These are phyloP conservation scores for Globodera rostochiensis DNA, from an alignment of 1,140 invertebrate species.

Conservation along the genomic window DNA sequence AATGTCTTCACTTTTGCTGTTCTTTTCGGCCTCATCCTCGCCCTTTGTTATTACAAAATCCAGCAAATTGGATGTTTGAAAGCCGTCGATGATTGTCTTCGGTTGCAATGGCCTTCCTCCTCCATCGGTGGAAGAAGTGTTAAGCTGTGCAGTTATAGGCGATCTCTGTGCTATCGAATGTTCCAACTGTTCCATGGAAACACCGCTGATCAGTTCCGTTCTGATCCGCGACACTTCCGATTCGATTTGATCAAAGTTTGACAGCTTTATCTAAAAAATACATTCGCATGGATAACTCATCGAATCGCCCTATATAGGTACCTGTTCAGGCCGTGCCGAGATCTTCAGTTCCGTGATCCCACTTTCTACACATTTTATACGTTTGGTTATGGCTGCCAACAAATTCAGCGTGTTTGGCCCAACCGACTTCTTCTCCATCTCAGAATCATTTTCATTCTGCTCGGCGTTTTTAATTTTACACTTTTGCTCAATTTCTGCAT, in stretches of 20 bases:
- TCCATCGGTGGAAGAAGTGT: neutral
- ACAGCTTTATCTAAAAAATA: neutral
- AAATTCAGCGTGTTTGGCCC: neutral
- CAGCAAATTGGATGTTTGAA: neutral
- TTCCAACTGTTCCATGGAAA: neutral
- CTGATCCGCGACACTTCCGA: neutral
- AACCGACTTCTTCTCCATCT: neutral
- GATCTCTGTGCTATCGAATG: neutral
- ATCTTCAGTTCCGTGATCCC: neutral
- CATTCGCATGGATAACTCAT: neutral
- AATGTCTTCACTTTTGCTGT: neutral
- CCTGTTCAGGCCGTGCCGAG: neutral
- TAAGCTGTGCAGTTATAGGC: neutral
- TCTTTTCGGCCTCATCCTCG: neutral
- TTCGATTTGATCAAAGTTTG: neutral
- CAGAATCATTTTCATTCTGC: neutral
- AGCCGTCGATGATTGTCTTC: neutral
- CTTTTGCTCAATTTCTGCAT: neutral
- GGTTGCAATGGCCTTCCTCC: neutral
- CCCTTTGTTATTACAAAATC: too few relatives aligned
- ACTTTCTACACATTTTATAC: neutral
- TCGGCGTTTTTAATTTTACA: neutral
- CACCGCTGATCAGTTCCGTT: neutral
- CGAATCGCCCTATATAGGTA: neutral
- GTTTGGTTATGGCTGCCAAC: neutral